Conservation (phyloP, 1,140 invertebrate genomes). For the Geopemphigus sp. region DNA sequence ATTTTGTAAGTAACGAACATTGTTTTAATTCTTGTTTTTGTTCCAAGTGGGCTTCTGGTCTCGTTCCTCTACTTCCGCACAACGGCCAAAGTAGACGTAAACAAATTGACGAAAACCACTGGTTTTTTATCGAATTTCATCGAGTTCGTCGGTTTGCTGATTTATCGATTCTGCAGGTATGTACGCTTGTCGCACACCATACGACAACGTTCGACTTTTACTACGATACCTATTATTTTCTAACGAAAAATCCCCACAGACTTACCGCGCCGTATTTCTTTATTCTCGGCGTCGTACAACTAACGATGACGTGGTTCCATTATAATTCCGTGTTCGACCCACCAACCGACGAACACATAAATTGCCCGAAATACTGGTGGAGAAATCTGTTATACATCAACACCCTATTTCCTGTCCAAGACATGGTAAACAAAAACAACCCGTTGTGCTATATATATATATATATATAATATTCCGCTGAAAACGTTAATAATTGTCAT, state of each 20-base stretch:
- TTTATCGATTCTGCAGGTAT: constrained; percentile 72
- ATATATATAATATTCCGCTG: too few species aligned
- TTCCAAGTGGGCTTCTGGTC: constrained; percentile 71
- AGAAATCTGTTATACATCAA: constrained; percentile 80
- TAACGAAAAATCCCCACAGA: constrained; percentile 56
- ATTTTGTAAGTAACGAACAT: background rate
- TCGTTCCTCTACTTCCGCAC: constrained; percentile 81
- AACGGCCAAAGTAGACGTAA: constrained; percentile 71
- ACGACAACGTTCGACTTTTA: background rate
- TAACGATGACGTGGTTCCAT: constrained; percentile 78
- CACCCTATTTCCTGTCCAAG: constrained; percentile 77
- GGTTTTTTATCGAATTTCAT: constrained; percentile 68
- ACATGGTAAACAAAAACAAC: constrained; percentile 66
- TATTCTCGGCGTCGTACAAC: constrained; percentile 73
- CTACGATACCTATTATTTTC: background rate
- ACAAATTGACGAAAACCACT: constrained; percentile 66
- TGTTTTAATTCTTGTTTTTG: constrained; percentile 42
- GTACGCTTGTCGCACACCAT: constrained; percentile 57
- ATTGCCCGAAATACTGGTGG: constrained; percentile 84
- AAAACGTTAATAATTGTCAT: background rate
- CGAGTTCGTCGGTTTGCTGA: constrained; percentile 76
- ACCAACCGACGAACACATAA: constrained; percentile 74
- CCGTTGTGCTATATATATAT: too few species aligned
- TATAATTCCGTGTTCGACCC: constrained; percentile 78
- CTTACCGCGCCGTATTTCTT: constrained; percentile 82